Percentiles rank a stretch among this genome's conserved stretches.
Conservation (phyloP, 2,113 vertebrate genomes). For the Phrynosoma blainvillii region DNA sequence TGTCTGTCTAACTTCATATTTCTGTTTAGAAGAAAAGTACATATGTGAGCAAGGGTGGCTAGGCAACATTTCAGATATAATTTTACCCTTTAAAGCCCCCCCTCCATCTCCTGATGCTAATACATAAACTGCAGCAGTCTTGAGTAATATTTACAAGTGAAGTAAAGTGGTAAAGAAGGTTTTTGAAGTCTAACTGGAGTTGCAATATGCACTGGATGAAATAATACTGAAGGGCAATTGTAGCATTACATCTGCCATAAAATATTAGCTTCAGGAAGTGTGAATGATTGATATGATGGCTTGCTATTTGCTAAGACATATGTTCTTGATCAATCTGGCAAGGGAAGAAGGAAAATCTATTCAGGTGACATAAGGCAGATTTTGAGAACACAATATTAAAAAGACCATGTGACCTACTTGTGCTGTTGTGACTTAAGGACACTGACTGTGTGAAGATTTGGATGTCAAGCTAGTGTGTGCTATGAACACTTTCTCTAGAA, state of each 20-base stretch:
- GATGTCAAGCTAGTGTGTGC: background rate
- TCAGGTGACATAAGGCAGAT: background rate
- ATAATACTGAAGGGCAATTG: background rate
- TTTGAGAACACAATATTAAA: background rate
- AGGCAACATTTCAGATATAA: background rate
- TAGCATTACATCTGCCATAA: background rate
- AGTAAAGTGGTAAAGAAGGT: background rate
- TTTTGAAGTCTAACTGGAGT: background rate
- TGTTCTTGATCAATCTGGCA: constrained; percentile 33
- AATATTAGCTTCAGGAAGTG: constrained; percentile 23
- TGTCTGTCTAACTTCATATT: background rate
- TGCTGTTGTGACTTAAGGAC: constrained; percentile 17
- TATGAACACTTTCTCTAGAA: background rate
- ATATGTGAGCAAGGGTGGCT: background rate
- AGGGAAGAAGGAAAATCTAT: constrained; percentile 45
- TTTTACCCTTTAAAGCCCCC: background rate
- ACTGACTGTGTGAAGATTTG: background rate
- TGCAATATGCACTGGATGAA: background rate
- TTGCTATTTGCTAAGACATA: constrained; percentile 31
- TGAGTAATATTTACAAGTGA: background rate
- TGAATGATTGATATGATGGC: constrained; percentile 44
- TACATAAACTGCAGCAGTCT: background rate
- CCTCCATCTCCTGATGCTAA: background rate
- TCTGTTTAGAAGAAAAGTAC: background rate
- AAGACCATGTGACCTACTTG: constrained; percentile 38